Conservation (phyloP, 2,888 invertebrate genomes). For the Callyntrura sp. region DNA sequence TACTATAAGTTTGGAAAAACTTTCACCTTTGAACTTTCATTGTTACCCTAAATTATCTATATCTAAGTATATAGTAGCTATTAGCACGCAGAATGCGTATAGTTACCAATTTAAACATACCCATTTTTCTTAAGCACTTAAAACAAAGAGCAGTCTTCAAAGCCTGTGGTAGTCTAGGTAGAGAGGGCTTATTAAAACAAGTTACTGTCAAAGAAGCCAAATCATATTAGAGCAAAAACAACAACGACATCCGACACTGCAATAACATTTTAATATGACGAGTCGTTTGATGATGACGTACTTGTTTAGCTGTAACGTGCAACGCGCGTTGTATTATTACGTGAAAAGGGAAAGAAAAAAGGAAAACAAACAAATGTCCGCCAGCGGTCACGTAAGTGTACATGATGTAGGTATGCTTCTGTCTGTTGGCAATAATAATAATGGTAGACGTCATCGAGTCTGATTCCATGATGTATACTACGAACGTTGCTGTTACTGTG, state of each 20-base stretch:
- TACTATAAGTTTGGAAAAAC: too few species aligned
- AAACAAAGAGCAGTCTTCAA: background rate
- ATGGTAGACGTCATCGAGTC: background rate
- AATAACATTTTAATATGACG: constrained; percentile 35
- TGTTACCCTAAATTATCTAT: background rate
- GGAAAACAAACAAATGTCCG: constrained; percentile 62
- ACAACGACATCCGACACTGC: too few species aligned
- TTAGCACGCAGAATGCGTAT: too few species aligned
- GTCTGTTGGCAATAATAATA: background rate
- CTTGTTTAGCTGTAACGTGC: constrained; percentile 12
- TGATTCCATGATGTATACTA: background rate
- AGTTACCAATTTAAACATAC: too few species aligned
- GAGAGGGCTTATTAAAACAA: constrained; percentile 42
- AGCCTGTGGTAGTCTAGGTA: background rate
- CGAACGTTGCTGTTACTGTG: background rate
- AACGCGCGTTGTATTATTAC: constrained; percentile 13
- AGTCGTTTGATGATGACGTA: constrained; percentile 40
- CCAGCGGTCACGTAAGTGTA: constrained; percentile 13
- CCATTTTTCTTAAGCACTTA: too few species aligned
- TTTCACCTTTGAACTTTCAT: too few species aligned
- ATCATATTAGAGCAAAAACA: background rate
- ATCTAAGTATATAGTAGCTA: background rate
- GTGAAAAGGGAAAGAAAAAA: constrained; percentile 49
- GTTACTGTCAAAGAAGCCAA: constrained; percentile 62
- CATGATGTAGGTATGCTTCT: background rate